phyloP scores from a whole-genome alignment of 2,797 vertebrate species.

The Alca torda region DNA sequence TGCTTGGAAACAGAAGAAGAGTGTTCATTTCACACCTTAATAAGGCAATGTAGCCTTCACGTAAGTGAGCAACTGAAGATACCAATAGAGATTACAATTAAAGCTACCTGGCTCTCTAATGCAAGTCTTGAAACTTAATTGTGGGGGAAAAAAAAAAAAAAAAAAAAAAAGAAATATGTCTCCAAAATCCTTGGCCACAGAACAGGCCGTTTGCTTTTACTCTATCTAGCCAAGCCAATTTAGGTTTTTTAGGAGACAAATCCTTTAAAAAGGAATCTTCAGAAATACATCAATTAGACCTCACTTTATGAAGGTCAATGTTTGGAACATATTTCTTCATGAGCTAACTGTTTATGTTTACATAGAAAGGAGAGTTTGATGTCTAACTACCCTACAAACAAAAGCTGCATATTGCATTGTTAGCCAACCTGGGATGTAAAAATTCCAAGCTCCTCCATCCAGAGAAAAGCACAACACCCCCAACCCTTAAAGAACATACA shows the following conservation, averaged over 20 bases:
- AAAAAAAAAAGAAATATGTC: slow-evolving; percentile 75
- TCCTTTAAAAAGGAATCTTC: slow-evolving; percentile 1
- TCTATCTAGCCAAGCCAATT: background rate
- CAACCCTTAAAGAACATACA: background rate
- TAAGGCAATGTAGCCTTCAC: slow-evolving; percentile 97
- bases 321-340: slow-evolving; percentile 79
- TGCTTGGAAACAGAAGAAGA: slow-evolving; percentile 99
- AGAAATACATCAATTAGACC: background rate
- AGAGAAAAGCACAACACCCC: slow-evolving; percentile 20
- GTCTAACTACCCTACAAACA: slow-evolving; percentile 52
- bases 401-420: slow-evolving; percentile 78
- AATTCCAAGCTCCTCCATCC: background rate
- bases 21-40: slow-evolving; percentile 99
- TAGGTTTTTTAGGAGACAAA: slow-evolving; percentile 2
- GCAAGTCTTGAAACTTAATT: slow-evolving; percentile 84
- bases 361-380: slow-evolving; percentile 54
- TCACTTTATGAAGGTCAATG: slow-evolving; percentile 34
- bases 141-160: slow-evolving; percentile 71
- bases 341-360: slow-evolving; percentile 71
- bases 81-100: slow-evolving; percentile 79
- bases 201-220: background rate
- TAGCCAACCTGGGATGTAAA: slow-evolving; percentile 58
- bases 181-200: slow-evolving; percentile 69
- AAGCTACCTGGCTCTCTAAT: slow-evolving; percentile 83
- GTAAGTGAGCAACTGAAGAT: slow-evolving; percentile 99